Percentiles rank a stretch among this genome's conserved stretches.
phyloP scores from a whole-genome alignment of 2,888 invertebrate species.

The Epinotia demarniana region DNA sequence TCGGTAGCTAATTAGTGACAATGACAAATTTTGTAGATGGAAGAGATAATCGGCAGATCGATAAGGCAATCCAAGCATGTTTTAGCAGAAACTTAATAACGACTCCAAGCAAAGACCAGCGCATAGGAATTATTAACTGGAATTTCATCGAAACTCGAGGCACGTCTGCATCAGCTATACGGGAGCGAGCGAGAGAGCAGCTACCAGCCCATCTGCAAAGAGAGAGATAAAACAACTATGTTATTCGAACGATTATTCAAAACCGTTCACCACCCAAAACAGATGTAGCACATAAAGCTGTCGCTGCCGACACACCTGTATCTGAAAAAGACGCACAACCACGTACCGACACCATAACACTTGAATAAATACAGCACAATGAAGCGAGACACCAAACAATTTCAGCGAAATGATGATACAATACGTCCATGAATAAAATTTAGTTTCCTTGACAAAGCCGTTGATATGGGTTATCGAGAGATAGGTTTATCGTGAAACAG shows the following conservation, averaged over 20 bases:
- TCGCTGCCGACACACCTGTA: conserved; percentile 58
- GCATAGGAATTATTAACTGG: conserved; percentile 5
- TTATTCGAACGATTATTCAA: conserved; percentile 66
- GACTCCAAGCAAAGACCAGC: conserved; percentile 11
- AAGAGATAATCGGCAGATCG: conserved; percentile 32
- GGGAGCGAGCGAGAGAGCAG: conserved; percentile 58
- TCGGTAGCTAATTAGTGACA: conserved; percentile 38
- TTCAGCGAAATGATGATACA: conserved; percentile 41
- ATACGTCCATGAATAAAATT: conserved; percentile 42
- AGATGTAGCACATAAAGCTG: conserved; percentile 70
- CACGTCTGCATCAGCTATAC: conserved; percentile 50
- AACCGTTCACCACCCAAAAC: conserved; percentile 68
- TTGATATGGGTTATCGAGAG: conserved; percentile 35
- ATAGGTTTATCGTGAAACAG: conserved; percentile 39
- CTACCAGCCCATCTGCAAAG: conserved; percentile 75
- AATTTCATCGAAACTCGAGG: conserved; percentile 31
- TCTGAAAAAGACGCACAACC: conserved; percentile 63
- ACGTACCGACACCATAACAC: conserved; percentile 62
- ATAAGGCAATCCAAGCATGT: conserved; percentile 35
- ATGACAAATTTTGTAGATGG: conserved; percentile 37
- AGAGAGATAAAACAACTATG: conserved; percentile 75
- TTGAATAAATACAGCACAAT: conserved; percentile 67
- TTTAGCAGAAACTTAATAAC: not conserved
- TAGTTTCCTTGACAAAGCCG: conserved; percentile 30
- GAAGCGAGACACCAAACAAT: conserved; percentile 57